Evolutionary conservation across 2,888 invertebrate species (phyloP), one percentile per base, ranked within the genome.

Genomic region (Lasiommata megera): DNA sequence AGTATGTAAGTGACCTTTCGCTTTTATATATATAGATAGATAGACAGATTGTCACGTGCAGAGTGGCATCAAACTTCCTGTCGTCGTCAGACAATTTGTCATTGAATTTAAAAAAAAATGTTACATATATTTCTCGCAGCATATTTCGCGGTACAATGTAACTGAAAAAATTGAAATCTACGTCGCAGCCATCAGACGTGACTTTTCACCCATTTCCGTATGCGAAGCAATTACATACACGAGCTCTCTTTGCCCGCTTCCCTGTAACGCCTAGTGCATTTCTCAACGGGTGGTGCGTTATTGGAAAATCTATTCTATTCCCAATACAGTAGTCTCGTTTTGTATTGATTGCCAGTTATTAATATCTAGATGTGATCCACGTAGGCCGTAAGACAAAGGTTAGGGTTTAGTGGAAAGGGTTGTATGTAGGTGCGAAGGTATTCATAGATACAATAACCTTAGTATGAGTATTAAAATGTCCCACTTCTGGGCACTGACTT

Each of bases 161-260:
- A 69, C 67, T 62, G 63, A 40, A 69, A 70, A 72, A 63, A 74
- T 67, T 63, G 65, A 68, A 79, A 77, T 74, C 73, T 69, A 67
- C 38, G 38, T 65, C 55, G 65, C 65, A 71, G 34, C 69, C 69
- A 65, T 64, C 64, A 60, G 64, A 79, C 77, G 73, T 72, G 77
- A 73, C 72, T 74, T 74, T 78, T 71, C 66, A 71, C 71, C 74
- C 71, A 73, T 74, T 77, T 75, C 73, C 76, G 71, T 80, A 82
- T 78, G 71, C 73, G 71, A 75, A 80, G 76, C 79, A 84, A 86
- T 84, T 79, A 84, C 75, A 71, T 67, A 70, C 71, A 67, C 65
- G 63, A 68, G 70, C 70, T 67, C 68, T 68, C 65, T 52, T 47
- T 61, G 34, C 29, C 41, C 37, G 43, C 60, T 55, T 67, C 65